Evolutionary conservation across 2,113 vertebrate genomes (phyloP).

Genomic region (Calidris pugnax): DNA sequence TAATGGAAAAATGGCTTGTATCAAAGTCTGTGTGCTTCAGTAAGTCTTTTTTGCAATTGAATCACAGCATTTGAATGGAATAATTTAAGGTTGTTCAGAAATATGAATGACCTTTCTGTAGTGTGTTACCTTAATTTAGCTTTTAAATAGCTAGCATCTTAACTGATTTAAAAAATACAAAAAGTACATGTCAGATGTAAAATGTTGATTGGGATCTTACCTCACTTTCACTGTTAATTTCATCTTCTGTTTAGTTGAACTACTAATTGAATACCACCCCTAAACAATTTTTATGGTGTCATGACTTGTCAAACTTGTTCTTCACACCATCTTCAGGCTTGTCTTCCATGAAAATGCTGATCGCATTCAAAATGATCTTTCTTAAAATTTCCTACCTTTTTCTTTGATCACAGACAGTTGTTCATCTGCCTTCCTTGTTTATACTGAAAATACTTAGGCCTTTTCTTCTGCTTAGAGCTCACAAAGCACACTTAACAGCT

Average conservation of each 20-base stretch:
- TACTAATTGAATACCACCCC: not conserved
- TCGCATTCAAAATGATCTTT: not conserved
- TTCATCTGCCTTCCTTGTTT: not conserved
- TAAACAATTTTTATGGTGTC: not conserved
- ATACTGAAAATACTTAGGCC: not conserved
- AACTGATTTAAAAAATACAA: not conserved
- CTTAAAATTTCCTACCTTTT: not conserved
- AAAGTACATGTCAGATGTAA: not conserved
- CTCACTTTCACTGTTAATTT: not conserved
- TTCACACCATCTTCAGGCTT: not conserved
- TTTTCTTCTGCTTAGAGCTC: conserved; percentile 15
- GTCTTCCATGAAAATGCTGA: conserved; percentile 32
- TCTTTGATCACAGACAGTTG: not conserved
- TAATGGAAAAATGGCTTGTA: fast-evolving
- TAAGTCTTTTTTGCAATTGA: not conserved
- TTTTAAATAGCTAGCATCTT: not conserved
- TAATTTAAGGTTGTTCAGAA: not conserved
- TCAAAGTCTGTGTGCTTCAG: not conserved
- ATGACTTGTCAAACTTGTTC: not conserved
- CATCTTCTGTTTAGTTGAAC: not conserved
- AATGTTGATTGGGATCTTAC: not conserved
- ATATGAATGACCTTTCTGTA: not conserved
- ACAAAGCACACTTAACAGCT: not conserved
- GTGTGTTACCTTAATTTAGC: not conserved
- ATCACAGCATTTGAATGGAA: conserved; percentile 1